These are phyloP conservation scores for Thalassaphorura encarpata DNA, from an alignment of 1,140 invertebrate genomes.

Conservation along the genomic window DNA sequence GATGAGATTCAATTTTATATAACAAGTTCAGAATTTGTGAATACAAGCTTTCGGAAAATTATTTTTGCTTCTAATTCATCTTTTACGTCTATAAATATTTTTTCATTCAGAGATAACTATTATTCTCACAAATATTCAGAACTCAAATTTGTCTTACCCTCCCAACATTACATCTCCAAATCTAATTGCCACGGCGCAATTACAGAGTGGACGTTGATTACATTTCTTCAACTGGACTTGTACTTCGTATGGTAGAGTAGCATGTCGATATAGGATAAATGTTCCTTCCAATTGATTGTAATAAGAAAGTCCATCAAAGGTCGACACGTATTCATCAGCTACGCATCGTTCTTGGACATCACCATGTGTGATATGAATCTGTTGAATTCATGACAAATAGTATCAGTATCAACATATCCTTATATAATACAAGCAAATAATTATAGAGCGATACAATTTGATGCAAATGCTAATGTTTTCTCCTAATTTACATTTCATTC, in stretches of 20 bases:
- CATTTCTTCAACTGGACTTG: constrained; percentile 30
- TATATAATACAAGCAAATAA: too few species aligned
- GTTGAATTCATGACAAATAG: not conserved
- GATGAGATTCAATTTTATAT: too few species aligned
- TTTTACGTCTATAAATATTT: too few species aligned
- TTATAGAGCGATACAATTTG: too few species aligned
- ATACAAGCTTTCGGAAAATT: too few species aligned
- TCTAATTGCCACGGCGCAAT: constrained; percentile 30
- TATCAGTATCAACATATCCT: not conserved
- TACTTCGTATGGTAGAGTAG: constrained; percentile 30
- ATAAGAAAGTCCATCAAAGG: constrained; percentile 32
- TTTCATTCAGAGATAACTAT: too few species aligned
- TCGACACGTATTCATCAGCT: constrained; percentile 20
- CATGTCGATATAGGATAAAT: constrained; percentile 31
- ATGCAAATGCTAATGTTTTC: too few species aligned
- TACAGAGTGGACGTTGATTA: constrained; percentile 26
- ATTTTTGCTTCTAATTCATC: too few species aligned
- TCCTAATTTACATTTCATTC: too few species aligned
- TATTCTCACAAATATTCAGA: too few species aligned
- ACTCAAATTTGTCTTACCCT: too few species aligned
- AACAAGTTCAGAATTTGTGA: too few species aligned
- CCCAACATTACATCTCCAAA: constrained; percentile 29
- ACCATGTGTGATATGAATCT: constrained; percentile 27
- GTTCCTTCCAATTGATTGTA: constrained; percentile 28
- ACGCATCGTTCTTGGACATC: constrained; percentile 30